Percentiles rank a stretch among this genome's conserved stretches.
These are phyloP conservation scores for Tokudaia muenninki DNA, from an alignment of 2,797 vertebrate species.

Conservation along the genomic window DNA sequence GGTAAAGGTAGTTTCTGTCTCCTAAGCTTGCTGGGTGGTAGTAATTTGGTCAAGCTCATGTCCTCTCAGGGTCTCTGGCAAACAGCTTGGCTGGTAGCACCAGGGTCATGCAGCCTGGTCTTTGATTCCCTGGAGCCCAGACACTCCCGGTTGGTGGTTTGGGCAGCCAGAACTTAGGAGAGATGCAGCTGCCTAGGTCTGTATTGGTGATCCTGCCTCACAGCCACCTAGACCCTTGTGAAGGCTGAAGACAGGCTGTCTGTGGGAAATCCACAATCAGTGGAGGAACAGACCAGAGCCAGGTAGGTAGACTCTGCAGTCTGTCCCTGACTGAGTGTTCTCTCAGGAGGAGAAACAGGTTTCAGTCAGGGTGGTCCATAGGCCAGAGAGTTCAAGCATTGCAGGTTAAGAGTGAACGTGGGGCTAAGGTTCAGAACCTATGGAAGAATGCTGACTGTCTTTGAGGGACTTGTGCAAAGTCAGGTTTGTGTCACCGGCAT, in stretches of 20 bases:
- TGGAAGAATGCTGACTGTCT: neutral
- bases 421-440: fast-evolving
- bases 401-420: neutral
- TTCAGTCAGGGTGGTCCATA: neutral
- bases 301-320: neutral
- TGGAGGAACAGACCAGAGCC: neutral
- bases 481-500: neutral
- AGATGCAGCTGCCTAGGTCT: neutral
- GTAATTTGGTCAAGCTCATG: neutral
- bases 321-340: fast-evolving
- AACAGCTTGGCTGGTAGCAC: too few relatives aligned
- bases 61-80: neutral
- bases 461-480: neutral
- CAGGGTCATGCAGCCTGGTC: neutral
- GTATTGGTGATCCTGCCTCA: neutral
- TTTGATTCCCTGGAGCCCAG: neutral
- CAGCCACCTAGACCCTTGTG: neutral
- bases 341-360: neutral
- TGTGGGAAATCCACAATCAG: neutral
- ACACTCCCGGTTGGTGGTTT: neutral
- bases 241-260: fast-evolving
- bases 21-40: neutral
- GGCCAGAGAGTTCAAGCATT: neutral
- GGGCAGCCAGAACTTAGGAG: neutral
- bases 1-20: neutral